phyloP scores from a whole-genome alignment of 1,140 invertebrate species.

The Drosophila mojavensis region DNA sequence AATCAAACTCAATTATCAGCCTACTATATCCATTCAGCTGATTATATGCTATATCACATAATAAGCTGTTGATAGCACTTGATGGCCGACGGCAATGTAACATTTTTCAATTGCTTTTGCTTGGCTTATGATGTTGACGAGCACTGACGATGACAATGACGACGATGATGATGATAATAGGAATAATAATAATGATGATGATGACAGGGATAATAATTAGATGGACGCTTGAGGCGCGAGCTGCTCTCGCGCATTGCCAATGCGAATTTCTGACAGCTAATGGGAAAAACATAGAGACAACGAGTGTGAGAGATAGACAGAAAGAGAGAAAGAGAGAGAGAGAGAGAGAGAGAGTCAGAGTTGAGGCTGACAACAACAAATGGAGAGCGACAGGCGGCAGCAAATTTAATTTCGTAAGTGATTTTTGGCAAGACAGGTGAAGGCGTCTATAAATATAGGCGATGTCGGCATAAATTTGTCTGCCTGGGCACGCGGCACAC shows the following conservation, averaged over 20 bases:
- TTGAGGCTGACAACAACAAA: constrained; percentile 11
- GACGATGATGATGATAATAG: neutral
- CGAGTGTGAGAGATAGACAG: constrained; percentile 2
- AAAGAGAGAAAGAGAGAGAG: neutral
- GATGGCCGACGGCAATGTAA: neutral
- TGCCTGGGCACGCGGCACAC: constrained; percentile 20
- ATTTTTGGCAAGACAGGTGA: constrained; percentile 76
- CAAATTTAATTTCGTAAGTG: constrained; percentile 78
- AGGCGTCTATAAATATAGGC: constrained; percentile 77
- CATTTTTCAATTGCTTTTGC: constrained; percentile 17
- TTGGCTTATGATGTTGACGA: constrained; percentile 1
- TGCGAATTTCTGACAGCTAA: constrained; percentile 29
- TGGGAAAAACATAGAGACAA: constrained; percentile 35
- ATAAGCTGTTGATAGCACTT: constrained; percentile 6
- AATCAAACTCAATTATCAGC: constrained; percentile 2
- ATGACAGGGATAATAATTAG: neutral
- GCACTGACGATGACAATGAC: neutral
- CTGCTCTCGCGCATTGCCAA: constrained; percentile 20
- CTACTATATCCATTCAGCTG: neutral
- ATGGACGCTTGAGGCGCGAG: constrained; percentile 8
- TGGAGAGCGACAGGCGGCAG: constrained; percentile 27
- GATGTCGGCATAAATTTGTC: constrained; percentile 67
- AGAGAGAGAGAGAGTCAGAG: neutral
- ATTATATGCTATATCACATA: neutral
- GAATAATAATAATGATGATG: constrained; percentile 1